Evolutionary conservation across 2,888 invertebrate genomes (phyloP).

Genomic region (Macrophya annulata): DNA sequence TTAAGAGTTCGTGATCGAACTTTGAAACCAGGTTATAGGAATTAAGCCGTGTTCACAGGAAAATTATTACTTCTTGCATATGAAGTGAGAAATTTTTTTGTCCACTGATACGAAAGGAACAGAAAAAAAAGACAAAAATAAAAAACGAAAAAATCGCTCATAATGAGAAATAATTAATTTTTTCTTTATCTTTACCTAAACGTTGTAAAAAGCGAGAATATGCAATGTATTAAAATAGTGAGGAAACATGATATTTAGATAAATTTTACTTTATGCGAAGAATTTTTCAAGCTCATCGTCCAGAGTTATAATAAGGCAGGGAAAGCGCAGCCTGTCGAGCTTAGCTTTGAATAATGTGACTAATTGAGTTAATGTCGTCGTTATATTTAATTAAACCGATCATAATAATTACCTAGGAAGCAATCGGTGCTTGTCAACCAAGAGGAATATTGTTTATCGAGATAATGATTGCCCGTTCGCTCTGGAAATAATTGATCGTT

Average conservation of each 20-base stretch:
- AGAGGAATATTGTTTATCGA: slow-evolving; percentile 37
- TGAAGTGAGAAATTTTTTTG: not conserved
- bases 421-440: slow-evolving; percentile 40
- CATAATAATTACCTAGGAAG: slow-evolving; percentile 49
- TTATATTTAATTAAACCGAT: slow-evolving; percentile 45
- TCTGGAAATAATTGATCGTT: slow-evolving; percentile 29
- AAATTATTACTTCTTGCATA: slow-evolving; percentile 20
- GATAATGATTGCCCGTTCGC: slow-evolving; percentile 32
- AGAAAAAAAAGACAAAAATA: not conserved
- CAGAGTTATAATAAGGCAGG: not conserved
- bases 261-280: slow-evolving; percentile 5
- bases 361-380: slow-evolving; percentile 47
- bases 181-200: not conserved
- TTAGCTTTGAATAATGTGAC: slow-evolving; percentile 41
- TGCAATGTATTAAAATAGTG: not conserved
- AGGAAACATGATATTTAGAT: not conserved
- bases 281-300: not conserved
- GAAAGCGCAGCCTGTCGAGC: slow-evolving; percentile 15
- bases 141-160: not conserved
- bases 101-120: not conserved
- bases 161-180: not conserved
- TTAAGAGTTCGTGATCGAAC: slow-evolving; percentile 50
- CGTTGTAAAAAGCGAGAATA: not conserved
- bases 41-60: not conserved
- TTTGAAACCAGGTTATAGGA: not conserved